Evolutionary conservation across 2,888 invertebrate species (phyloP), one percentile per base, ranked within the genome.

Genomic region (Drosophila leonis): DNA sequence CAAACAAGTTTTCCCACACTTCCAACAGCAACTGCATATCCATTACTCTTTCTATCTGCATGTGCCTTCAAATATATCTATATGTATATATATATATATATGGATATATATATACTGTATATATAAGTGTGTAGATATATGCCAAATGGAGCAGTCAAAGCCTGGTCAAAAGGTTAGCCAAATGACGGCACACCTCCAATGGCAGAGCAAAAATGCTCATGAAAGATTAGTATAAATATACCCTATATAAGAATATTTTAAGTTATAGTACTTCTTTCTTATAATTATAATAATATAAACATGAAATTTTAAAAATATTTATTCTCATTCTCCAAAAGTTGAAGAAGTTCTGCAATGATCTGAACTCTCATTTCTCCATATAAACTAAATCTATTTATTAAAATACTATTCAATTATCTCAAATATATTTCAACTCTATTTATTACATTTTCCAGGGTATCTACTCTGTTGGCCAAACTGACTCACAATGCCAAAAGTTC

Each of bases 81-180:
- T 64, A 48, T 62, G 41, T 54, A 44, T 39, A 31, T 46, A 41
- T 52, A 37, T 61, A 66, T 49, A 35, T 62, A 56, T 61, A 56
- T 57, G n/a, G n/a, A 42, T 41, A 37, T 49, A 55, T 63, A 37
- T 68, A 44, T 7, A 7, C 20, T 24, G 4, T 10, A 24, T 46
- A 51, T 35, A 41, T 52, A 31, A 52, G 46, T 57, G 46, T 64
- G 64, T 52, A 37, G 63, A 64, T 72, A 54, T 57, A 57, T 59
- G 52, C 65, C 72, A 86, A 78, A 80, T 73, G 80, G 80, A 82
- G 82, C 80, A 72, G 72, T 73, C 83, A 77, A 66, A 72, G 75
- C 65, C 79, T 88, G 90, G 86, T 90, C 90, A 86, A 86, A 90
- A 86, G 86, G 90, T 86, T 81, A 82, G 49, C 60, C 80, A 79